A percentile compares a stretch with the other conserved stretches of the same genome.
Evolutionary conservation across 53 echinoderm and acorn worm species (phyloP).

Genomic region (Paracentrotus lividus): DNA sequence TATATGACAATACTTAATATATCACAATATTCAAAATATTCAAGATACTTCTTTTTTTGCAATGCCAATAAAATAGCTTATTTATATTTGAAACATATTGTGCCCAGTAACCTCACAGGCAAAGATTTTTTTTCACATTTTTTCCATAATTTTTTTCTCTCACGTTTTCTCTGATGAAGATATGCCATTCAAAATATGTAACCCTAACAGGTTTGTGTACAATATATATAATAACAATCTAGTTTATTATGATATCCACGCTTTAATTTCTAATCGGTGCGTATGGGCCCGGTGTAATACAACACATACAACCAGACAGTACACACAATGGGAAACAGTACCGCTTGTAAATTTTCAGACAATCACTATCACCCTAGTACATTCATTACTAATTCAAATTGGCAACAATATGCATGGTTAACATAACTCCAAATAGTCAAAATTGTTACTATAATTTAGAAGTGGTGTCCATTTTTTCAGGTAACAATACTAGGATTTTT

Average conservation of each 20-base stretch:
- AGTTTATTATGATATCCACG: constrained; percentile 43
- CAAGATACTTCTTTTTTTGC: neutral
- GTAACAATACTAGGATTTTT: neutral
- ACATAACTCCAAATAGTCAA: constrained; percentile 23
- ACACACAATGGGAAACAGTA: constrained; percentile 55
- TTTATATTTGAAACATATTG: constrained; percentile 70
- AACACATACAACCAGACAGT: constrained; percentile 48
- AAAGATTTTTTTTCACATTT: constrained; percentile 62
- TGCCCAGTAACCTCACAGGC: constrained; percentile 63
- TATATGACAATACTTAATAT: neutral
- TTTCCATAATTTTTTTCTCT: constrained; percentile 31
- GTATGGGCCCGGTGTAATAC: constrained; percentile 11
- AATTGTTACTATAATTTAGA: neutral
- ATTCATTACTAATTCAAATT: constrained; percentile 41
- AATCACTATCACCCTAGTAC: constrained; percentile 54
- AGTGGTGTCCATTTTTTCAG: neutral
- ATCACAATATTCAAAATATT: neutral
- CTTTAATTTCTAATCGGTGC: constrained; percentile 38
- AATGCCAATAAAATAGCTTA: constrained; percentile 73
- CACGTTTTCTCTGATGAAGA: constrained; percentile 23
- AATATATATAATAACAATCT: constrained; percentile 64
- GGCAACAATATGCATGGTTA: constrained; percentile 57
- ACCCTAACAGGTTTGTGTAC: constrained; percentile 43
- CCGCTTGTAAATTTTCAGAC: constrained; percentile 31
- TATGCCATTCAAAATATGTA: constrained; percentile 53